A percentile compares a stretch with the other conserved stretches of the same genome.
These are phyloP conservation scores for Mycteria americana DNA, from an alignment of 2,797 vertebrate species.

Conservation along the genomic window DNA sequence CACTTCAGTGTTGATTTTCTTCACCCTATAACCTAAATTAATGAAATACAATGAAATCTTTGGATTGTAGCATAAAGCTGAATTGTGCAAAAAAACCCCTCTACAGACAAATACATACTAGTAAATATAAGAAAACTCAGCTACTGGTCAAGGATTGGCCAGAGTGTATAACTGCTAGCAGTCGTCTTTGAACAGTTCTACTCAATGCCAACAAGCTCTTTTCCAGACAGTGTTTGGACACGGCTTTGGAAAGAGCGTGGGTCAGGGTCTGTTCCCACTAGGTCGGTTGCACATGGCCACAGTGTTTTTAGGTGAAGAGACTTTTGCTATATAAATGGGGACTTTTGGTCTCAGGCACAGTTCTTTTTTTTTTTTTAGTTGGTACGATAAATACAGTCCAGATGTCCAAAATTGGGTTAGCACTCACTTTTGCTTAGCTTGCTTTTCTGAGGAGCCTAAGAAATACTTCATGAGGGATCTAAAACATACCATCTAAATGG, in stretches of 20 bases:
- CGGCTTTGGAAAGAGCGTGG: neutral
- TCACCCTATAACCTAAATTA: neutral
- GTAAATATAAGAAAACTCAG: neutral
- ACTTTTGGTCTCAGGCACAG: neutral
- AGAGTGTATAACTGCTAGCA: neutral
- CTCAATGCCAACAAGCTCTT: neutral
- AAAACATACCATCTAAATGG: neutral
- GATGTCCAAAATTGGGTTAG: neutral
- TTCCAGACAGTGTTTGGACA: neutral
- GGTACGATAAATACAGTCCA: neutral
- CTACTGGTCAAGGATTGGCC: neutral
- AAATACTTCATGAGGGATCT: neutral
- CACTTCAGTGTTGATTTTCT: neutral
- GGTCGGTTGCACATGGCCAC: neutral
- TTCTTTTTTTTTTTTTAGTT: neutral
- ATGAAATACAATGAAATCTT: neutral
- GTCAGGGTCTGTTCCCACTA: neutral
- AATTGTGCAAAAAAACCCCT: neutral
- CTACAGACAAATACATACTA: neutral
- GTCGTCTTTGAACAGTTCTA: neutral
- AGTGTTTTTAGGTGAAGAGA: neutral
- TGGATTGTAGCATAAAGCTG: neutral
- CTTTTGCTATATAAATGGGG: neutral
- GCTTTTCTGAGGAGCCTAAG: neutral
- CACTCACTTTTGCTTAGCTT: neutral